Evolutionary conservation across 2,113 vertebrate species (phyloP).

Genomic region (Micronycteris hirsuta): DNA sequence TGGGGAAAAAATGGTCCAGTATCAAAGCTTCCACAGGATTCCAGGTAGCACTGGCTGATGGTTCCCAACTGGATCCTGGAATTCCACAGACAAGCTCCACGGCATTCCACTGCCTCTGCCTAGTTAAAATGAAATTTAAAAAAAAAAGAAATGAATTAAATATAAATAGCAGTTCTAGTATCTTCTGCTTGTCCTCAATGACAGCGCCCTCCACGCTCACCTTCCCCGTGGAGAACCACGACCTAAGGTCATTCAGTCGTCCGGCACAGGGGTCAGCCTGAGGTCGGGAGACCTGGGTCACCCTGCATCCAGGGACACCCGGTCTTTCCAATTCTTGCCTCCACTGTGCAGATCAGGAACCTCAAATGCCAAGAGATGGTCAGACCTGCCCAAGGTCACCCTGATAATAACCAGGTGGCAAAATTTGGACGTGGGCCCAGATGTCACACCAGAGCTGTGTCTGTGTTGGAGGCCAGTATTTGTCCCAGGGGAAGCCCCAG

Average conservation of each 20-base stretch:
- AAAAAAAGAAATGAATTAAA: not conserved
- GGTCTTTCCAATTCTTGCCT: not conserved
- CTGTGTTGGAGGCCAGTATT: not conserved
- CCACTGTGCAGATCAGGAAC: rapidly evolving
- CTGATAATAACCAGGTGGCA: too few relatives aligned
- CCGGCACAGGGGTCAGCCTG: rapidly evolving
- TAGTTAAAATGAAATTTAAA: not conserved
- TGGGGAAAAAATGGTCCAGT: not conserved
- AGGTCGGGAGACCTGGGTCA: not conserved
- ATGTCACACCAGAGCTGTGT: not conserved
- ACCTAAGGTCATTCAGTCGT: rapidly evolving
- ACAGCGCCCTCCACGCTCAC: rapidly evolving
- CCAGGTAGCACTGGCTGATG: not conserved
- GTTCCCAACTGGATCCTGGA: not conserved
- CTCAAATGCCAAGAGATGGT: not conserved
- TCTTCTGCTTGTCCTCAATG: not conserved
- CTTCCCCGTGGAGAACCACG: not conserved
- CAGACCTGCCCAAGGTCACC: not conserved
- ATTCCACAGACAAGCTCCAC: not conserved
- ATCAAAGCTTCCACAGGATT: not conserved
- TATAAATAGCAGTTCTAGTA: too few relatives aligned
- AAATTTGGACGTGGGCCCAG: not conserved
- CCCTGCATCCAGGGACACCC: too few relatives aligned
- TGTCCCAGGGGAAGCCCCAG: not conserved
- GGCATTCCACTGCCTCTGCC: not conserved